Conservation (phyloP, 1,140 invertebrate genomes). For the Gonatopus flavifemur region DNA sequence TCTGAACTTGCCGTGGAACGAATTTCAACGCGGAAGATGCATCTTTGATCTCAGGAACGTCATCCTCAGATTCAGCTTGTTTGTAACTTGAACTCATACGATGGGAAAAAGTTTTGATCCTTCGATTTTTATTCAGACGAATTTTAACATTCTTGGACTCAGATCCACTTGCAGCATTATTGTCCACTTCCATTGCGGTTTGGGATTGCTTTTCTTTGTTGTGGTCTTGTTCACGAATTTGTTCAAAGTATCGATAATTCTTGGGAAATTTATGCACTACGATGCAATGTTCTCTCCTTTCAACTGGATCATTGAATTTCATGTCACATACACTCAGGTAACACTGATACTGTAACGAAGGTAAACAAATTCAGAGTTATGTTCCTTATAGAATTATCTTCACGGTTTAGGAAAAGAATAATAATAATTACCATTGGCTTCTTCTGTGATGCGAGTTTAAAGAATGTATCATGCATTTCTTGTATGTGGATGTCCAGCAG, state of each 20-base stretch:
- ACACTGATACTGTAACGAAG: slow-evolving; percentile 64
- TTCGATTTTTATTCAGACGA: slow-evolving; percentile 36
- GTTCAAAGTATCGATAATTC: slow-evolving; percentile 65
- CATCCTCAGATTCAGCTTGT: no score
- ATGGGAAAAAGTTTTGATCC: slow-evolving; percentile 32
- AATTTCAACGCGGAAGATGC: slow-evolving; percentile 39
- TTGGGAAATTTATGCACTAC: slow-evolving; percentile 66
- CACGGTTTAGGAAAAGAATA: no score
- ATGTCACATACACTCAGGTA: slow-evolving; percentile 65
- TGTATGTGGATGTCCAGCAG: slow-evolving; percentile 71
- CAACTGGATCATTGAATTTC: slow-evolving; percentile 59
- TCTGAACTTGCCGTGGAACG: slow-evolving; percentile 47
- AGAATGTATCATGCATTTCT: slow-evolving; percentile 71
- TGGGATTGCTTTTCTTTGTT: slow-evolving; percentile 22
- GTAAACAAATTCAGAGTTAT: slow-evolving; percentile 20
- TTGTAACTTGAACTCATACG: no score
- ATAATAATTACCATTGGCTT: slow-evolving; percentile 64
- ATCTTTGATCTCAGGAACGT: no score
- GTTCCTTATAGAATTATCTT: no score
- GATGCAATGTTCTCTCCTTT: slow-evolving; percentile 66
- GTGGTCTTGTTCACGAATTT: slow-evolving; percentile 27
- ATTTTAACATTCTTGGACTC: slow-evolving; percentile 11
- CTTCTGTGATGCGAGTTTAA: slow-evolving; percentile 62
- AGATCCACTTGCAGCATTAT: neutral
- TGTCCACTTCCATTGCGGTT: slow-evolving; percentile 32